Conservation (phyloP, 1,140 invertebrate species). For the Andrena cerasifolii region DNA sequence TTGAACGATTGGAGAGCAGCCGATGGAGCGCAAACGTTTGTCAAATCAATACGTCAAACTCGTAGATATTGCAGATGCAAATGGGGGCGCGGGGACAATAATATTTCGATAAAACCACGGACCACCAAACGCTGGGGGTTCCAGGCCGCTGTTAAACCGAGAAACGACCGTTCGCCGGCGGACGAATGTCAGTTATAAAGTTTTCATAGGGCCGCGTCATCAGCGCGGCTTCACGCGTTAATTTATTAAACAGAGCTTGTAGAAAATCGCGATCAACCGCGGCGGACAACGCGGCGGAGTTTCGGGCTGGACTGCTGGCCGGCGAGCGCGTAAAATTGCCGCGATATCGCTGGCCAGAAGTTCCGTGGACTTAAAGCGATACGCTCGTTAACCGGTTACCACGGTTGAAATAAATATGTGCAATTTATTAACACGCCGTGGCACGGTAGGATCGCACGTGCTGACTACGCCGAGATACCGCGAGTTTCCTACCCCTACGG, state of each 20-base stretch:
- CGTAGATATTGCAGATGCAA: not conserved
- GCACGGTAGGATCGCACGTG: conserved; percentile 19
- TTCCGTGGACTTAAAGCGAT: conserved; percentile 24
- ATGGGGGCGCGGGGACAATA: not conserved
- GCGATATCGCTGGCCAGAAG: conserved; percentile 2
- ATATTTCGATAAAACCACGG: too few relatives aligned
- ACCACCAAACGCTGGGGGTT: not conserved
- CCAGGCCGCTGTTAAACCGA: not conserved
- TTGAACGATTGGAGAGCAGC: not conserved
- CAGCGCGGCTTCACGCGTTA: too few relatives aligned
- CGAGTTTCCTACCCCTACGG: conserved; percentile 1
- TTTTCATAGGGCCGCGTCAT: not conserved
- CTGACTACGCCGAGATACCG: conserved; percentile 4
- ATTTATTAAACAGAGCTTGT: not conserved
- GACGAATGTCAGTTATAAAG: not conserved
- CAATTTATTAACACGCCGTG: conserved; percentile 56
- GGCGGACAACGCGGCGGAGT: not conserved
- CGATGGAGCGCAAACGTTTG: conserved; percentile 2
- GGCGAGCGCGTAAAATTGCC: conserved; percentile 1
- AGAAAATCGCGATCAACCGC: not conserved
- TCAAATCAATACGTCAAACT: conserved; percentile 10
- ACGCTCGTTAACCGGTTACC: conserved; percentile 43
- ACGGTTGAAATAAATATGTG: conserved; percentile 55
- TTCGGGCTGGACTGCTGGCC: not conserved
- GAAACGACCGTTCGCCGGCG: not conserved